A percentile compares a stretch with the other conserved stretches of the same genome.
Conservation (phyloP, 2,888 invertebrate genomes). For the Athetis lepigone region DNA sequence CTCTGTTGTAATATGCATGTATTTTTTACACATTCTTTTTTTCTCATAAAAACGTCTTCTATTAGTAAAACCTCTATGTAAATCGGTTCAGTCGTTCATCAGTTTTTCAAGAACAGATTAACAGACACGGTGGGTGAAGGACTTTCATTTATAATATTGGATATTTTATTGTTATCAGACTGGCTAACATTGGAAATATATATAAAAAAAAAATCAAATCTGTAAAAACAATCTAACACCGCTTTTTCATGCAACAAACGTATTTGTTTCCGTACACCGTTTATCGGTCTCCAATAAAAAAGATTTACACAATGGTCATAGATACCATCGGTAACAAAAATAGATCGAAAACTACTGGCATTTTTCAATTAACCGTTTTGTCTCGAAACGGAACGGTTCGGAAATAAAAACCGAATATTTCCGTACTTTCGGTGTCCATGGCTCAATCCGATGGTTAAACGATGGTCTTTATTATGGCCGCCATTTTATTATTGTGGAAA, state of each 20-base stretch:
- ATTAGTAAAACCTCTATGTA: too few species aligned
- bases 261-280: conserved; percentile 54
- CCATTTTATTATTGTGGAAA: conserved; percentile 80
- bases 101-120: too few species aligned
- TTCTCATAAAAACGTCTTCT: too few species aligned
- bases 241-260: conserved; percentile 38
- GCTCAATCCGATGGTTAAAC: conserved; percentile 72
- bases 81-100: too few species aligned
- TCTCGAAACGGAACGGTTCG: conserved; percentile 52
- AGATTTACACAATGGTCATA: conserved; percentile 59
- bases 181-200: too few species aligned
- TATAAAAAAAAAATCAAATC: neutral
- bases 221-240: conserved; percentile 22
- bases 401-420: conserved; percentile 77
- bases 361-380: conserved; percentile 67
- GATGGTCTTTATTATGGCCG: conserved; percentile 70
- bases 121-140: too few species aligned
- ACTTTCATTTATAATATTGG: too few species aligned
- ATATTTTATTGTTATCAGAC: too few species aligned
- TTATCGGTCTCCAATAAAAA: conserved; percentile 61
- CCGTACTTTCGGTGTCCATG: conserved; percentile 67
- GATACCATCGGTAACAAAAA: conserved; percentile 60
- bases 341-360: conserved; percentile 60
- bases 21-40: too few species aligned
- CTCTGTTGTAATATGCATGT: too few species aligned